Evolutionary conservation across 2,888 invertebrate species (phyloP), one percentile per base, ranked within the genome.

Genomic region (Zaprionus lineosus): DNA sequence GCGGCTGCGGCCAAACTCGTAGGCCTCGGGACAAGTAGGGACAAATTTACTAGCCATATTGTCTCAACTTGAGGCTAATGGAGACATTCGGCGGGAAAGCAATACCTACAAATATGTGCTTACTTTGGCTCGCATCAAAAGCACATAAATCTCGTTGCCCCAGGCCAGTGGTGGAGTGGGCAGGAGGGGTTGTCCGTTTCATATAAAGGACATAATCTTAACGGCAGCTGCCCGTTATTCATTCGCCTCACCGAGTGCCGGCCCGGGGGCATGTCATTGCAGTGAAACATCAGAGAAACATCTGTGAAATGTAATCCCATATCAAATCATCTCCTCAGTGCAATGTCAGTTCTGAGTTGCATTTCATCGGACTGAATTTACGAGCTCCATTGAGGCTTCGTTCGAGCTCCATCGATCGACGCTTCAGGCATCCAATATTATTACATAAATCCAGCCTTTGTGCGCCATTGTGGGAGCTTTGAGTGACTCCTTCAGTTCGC

Each of bases 351-450:
- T 47, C 33, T 14, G 18, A 29, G 47, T 37, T 59, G 58, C 46
- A 51, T 55, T 29, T 40, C 39, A 33, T 47, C 21, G 26, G 5
- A 19, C 29, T 46, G 40, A 9, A 18, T 41, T 36, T 24, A 33
- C 39, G 53, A 36, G 37, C 47, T 34, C 47, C 50, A 71, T 74
- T 65, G 56, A 41, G 63, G 55, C 19, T 57, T 57, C 39, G 50
- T 29, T 56, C 31, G 40, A 34, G 37, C 34, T 5, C n/a, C n/a
- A n/a, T n/a, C n/a, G n/a, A n/a, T n/a, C 21, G 44, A 12, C 24
- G 40, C 57, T 41, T 31, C 36, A 26, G 36, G 19, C 57, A 70
- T 68, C 63, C 76, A 81, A 74, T 78, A 68, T 71, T 67, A 55
- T 46, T 58, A 46, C 47, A 19, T 19, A 14, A 24, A 37, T 24